Conservation (phyloP, 2,888 invertebrate species). For the Drosophila meridiana region DNA sequence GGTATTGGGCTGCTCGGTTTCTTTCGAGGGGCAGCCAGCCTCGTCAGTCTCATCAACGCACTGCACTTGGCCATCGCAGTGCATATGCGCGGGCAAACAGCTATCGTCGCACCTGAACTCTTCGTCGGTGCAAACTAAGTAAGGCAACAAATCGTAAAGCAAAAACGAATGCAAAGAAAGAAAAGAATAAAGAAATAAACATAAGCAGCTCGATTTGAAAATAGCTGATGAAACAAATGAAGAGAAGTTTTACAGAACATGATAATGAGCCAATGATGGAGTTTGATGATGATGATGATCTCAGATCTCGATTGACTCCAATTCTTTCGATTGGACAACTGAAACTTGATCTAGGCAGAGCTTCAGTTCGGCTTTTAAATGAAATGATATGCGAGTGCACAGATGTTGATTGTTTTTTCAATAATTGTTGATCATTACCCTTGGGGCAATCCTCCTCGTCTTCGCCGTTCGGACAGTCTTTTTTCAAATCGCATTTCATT, state of each 20-base stretch:
- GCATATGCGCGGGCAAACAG: constrained; percentile 86
- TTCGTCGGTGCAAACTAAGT: constrained; percentile 81
- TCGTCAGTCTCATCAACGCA: constrained; percentile 90
- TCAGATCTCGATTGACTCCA: background rate
- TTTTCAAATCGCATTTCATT: constrained; percentile 77
- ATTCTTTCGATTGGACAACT: background rate
- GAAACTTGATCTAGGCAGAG: constrained; percentile 3
- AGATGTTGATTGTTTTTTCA: constrained; percentile 2
- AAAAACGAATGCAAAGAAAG: constrained; percentile 38
- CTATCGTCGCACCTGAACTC: constrained; percentile 88
- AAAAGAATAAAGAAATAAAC: constrained; percentile 13
- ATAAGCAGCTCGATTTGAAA: constrained; percentile 22
- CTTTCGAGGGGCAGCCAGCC: constrained; percentile 86
- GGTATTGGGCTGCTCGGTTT: background rate
- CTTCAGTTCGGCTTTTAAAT: background rate
- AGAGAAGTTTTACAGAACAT: constrained; percentile 15
- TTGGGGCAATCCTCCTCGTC: constrained; percentile 80
- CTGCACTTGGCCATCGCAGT: constrained; percentile 87
- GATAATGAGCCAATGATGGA: background rate
- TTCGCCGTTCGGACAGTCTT: constrained; percentile 83
- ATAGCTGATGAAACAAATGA: constrained; percentile 25
- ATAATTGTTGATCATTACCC: constrained; percentile 45
- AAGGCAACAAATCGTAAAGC: constrained; percentile 29
- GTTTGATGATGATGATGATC: background rate
- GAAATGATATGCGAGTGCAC: background rate